These are phyloP conservation scores for Xiphydria camelus DNA, from an alignment of 2,888 invertebrate species.

Conservation along the genomic window DNA sequence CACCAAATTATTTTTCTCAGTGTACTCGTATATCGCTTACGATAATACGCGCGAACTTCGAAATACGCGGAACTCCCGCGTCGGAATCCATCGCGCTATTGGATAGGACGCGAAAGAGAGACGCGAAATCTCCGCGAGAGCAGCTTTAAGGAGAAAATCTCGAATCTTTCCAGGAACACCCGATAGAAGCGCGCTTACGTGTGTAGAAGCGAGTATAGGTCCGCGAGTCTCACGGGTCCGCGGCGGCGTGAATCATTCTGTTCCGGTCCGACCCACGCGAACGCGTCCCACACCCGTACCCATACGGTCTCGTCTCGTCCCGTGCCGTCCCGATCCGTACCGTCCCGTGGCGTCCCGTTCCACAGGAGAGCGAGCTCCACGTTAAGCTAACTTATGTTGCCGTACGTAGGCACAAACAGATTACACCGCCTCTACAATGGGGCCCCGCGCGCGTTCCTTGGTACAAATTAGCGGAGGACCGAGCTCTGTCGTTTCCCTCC, in stretches of 20 bases:
- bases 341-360: not conserved
- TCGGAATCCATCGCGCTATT: too few relatives aligned
- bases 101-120: too few relatives aligned
- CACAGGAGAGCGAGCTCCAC: not conserved
- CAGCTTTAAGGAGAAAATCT: too few relatives aligned
- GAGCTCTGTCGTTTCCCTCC: not conserved
- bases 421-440: not conserved
- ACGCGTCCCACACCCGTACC: constrained; percentile 32
- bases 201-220: constrained; percentile 6
- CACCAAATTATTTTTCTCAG: too few relatives aligned
- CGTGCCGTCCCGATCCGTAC: not conserved
- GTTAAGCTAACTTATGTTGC: constrained; percentile 1
- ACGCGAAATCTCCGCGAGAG: too few relatives aligned
- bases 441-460: not conserved
- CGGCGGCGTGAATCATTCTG: constrained; percentile 53
- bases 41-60: too few relatives aligned
- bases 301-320: not conserved
- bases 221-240: constrained; percentile 40
- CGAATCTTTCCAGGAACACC: too few relatives aligned
- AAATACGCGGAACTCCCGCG: too few relatives aligned
- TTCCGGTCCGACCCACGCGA: constrained; percentile 57
- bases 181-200: too few relatives aligned
- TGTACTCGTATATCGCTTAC: too few relatives aligned
- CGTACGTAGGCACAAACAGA: not conserved
- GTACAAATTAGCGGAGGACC: constrained; percentile 2